phyloP scores from a whole-genome alignment of 1,140 invertebrate species.

The Rhynchophorus ferrugineus region DNA sequence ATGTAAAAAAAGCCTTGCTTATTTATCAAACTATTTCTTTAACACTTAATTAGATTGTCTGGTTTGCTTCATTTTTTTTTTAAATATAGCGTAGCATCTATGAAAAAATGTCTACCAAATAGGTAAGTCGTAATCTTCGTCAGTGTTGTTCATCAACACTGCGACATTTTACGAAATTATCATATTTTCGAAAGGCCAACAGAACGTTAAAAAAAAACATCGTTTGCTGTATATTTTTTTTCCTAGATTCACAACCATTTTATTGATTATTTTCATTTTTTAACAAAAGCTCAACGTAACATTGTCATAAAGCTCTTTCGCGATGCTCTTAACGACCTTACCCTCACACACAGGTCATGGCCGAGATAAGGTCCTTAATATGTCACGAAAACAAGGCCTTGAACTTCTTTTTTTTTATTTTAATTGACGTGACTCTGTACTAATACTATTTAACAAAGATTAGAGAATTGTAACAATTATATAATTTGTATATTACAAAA shows the following conservation, averaged over 20 bases:
- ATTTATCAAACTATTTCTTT: slow-evolving; percentile 9
- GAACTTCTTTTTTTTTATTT: slow-evolving; percentile 1
- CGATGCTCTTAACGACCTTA: too few relatives aligned
- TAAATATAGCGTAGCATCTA: slow-evolving; percentile 16
- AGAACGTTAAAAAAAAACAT: too few relatives aligned
- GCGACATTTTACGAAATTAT: too few relatives aligned
- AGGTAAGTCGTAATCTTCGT: too few relatives aligned
- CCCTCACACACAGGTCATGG: too few relatives aligned
- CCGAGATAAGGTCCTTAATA: neutral
- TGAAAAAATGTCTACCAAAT: slow-evolving; percentile 7
- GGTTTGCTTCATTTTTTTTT: too few relatives aligned
- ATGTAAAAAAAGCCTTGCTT: slow-evolving; percentile 13
- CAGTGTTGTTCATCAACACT: too few relatives aligned
- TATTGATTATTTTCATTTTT: slow-evolving; percentile 23
- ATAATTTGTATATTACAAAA: slow-evolving; percentile 14
- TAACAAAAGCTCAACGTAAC: slow-evolving; percentile 22
- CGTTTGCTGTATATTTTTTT: too few relatives aligned
- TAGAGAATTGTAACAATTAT: slow-evolving; percentile 14
- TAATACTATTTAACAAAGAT: slow-evolving; percentile 19
- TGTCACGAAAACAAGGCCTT: neutral
- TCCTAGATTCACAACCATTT: slow-evolving; percentile 26
- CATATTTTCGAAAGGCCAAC: too few relatives aligned
- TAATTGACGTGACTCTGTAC: slow-evolving; percentile 18
- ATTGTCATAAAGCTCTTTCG: too few relatives aligned
- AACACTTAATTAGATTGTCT: slow-evolving; percentile 23